phyloP scores from a whole-genome alignment of 2,888 invertebrate genomes.

The Xestoiulus laeticollis region DNA sequence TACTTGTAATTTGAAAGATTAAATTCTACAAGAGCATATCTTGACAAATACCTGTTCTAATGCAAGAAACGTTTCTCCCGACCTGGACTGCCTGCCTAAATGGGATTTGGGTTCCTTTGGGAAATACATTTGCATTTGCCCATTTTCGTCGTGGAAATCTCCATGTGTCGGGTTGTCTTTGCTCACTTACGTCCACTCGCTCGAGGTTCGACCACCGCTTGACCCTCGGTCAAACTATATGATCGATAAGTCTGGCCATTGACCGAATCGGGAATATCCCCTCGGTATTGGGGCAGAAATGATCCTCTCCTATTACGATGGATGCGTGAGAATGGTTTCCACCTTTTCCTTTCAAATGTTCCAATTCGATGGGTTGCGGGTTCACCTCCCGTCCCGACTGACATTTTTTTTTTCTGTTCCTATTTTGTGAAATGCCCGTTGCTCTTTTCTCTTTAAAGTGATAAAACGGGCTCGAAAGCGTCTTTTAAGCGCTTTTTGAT shows the following conservation, averaged over 20 bases:
- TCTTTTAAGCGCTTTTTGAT: slow-evolving; percentile 24
- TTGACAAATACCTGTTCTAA: too few species aligned
- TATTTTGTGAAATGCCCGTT: neutral
- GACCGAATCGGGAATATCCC: neutral
- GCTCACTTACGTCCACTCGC: neutral
- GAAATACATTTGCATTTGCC: neutral
- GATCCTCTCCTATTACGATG: neutral
- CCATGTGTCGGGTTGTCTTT: neutral
- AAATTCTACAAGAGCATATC: too few species aligned
- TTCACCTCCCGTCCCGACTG: neutral
- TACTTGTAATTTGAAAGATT: too few species aligned
- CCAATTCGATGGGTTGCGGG: neutral
- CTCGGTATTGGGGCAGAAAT: neutral
- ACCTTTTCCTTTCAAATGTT: neutral
- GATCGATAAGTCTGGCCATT: neutral
- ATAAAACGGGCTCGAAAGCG: neutral
- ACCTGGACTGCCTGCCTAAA: too few species aligned
- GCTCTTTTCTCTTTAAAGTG: neutral
- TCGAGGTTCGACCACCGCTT: neutral
- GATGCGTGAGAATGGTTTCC: neutral
- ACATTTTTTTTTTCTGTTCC: neutral
- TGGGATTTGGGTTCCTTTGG: too few species aligned
- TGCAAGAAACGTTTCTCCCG: too few species aligned
- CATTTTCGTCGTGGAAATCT: neutral
- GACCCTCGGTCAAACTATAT: neutral